Evolutionary conservation across 2,888 invertebrate species (phyloP), one percentile per base, ranked within the genome.

Genomic region (Nemotelus pantherinus): DNA sequence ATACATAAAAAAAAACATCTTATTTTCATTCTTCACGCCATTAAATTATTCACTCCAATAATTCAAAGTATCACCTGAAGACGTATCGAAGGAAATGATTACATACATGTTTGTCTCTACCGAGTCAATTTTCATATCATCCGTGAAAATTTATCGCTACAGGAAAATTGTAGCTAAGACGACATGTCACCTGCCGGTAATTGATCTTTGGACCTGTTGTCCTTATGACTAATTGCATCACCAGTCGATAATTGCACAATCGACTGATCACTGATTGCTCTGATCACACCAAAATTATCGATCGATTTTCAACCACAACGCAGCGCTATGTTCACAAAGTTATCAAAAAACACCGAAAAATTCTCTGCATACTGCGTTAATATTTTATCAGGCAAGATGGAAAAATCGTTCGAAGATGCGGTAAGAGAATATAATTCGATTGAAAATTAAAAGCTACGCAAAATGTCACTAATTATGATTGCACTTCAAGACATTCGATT

Each of bases 171-270:
- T 48, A 41, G 58, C 45, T 45, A 47, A 60, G 43, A 60, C 60
- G 41, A 63, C 25, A 44, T 74, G 74, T 74, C 74, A 74, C 74
- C 74, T 74, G 74, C 63, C 9, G 63, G 48, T 74, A 74, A 74
- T 74, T 74, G 74, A 74, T 74, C 74, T 68, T 63, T 7, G 70
- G 48, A 41, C 39, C 39, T 7, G 9, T 74, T 3, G 50, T 53
- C 39, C 44, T 25, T 63, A 63, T 63, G 74, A 74, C 74, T 74
- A 74, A 74, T 74, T 74, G 74, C 74, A 74, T 74, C 74, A 74
- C 48, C 74, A 50, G 74, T 63, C 57, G 50, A 48, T 74, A 74
- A 74, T 74, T 74, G 63, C 74, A 60, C 44, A 74, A 74, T 74
- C 63, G 45, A 63, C 74, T 41, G 50, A 55, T 70, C 44, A 9